A percentile compares a stretch with the other conserved stretches of the same genome.
Evolutionary conservation across 2,113 vertebrate genomes (phyloP).

Genomic region (Triplophysa dalaica): DNA sequence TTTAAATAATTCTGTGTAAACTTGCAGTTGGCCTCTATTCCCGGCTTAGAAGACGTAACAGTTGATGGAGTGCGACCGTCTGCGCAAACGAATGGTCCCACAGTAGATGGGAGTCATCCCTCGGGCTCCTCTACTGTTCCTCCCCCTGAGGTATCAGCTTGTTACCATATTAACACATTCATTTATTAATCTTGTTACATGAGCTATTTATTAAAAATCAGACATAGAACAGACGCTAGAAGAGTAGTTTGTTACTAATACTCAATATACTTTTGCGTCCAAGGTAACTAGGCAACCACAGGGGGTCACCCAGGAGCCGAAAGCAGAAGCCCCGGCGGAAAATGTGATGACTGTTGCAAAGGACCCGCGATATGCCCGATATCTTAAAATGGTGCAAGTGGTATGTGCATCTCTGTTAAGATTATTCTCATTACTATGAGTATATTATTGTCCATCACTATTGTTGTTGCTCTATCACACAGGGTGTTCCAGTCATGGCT

Average conservation of each 20-base stretch:
- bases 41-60: constrained; percentile 91
- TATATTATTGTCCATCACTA: background rate
- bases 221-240: no score
- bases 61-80: constrained; percentile 73
- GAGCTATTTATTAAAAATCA: no score
- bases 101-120: constrained; percentile 49
- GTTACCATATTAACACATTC: no score
- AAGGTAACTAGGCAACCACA: constrained; percentile 56
- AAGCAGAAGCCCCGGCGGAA: constrained; percentile 68
- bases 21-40: constrained; percentile 91
- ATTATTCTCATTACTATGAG: no score
- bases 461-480: background rate
- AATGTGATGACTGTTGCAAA: constrained; percentile 88
- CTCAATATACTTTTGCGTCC: constrained; percentile 26
- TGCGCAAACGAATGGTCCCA: constrained; percentile 73
- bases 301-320: constrained; percentile 50
- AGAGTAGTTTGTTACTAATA: background rate
- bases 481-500: constrained; percentile 96
- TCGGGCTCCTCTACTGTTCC: constrained; percentile 41
- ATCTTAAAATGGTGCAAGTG: constrained; percentile 99
- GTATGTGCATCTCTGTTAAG: constrained; percentile 71
- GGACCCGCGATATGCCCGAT: constrained; percentile 93
- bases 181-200: no score
- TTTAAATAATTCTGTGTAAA: background rate
- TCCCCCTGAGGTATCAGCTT: constrained; percentile 61